Base-by-base conservation (phyloP, 2,797 vertebrate species). In the Erethizon dorsatum region DNA sequence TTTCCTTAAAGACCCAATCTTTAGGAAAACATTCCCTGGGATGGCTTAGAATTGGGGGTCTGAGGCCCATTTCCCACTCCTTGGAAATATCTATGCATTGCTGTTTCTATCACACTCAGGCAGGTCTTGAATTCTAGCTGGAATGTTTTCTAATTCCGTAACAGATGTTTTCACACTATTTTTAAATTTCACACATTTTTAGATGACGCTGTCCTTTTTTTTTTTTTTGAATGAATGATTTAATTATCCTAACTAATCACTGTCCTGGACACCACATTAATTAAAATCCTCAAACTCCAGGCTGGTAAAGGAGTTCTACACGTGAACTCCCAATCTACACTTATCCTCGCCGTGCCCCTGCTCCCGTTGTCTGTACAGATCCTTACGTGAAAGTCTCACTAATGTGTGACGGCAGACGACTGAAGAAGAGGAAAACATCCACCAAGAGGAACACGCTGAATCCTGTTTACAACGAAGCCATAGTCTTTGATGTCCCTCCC, bases 351-450 rank as follows among this genome's bases (percentile, higher is more conserved):
- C 9, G 63, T 83, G 33, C 45, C 87, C 63, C 86, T 96, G 97
- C 18, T 98, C 98, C 95, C 98, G 96, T 0, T 95, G 95, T 96
- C 98, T 94, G 50, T 86, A 59, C 98, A 99, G 99, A 99, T 99
- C 99, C 99, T 37, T 99, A 99, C 5, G 99, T 99, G 97, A 99
- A 99, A 98, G 99, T 99, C 98, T 99, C 99, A 7, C 98, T 99
- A 92, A 99, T 99, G 99, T 99, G 99, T 96, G 99, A 99, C 15
- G 99, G 99, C 94, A 99, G 99, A 77, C 99, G 99, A 92, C 98
- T 99, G 97, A 99, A 99, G 98, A 99, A 99, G 98, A 99, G 99
- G 97, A 99, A 99, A 99, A 99, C 99, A 2, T 99, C 99, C 41
- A 99, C 99, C 22, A 99, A 99, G 98, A 99, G 99, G 98, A 99